Conservation (phyloP, 2,113 vertebrate genomes). For the Sander vitreus region DNA sequence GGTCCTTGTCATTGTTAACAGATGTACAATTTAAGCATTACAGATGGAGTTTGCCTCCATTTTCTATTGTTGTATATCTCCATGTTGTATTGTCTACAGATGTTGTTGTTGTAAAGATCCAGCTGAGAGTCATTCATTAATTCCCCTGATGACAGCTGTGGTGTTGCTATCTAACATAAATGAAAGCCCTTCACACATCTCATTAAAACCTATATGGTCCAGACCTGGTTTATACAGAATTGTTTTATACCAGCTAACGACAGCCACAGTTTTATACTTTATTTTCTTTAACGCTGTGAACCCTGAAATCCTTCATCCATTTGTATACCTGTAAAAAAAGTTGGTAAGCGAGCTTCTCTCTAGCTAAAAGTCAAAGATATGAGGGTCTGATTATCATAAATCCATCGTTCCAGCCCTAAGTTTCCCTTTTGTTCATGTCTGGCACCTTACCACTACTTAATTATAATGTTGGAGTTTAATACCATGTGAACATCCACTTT, state of each 20-base stretch:
- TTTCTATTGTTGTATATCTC: conserved; percentile 14
- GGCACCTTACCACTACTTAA: conserved; percentile 82
- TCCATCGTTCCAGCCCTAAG: conserved; percentile 76
- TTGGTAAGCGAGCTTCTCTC: neutral
- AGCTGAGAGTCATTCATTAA: conserved; percentile 29
- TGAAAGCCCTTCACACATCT: neutral
- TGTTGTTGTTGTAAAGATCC: conserved; percentile 38
- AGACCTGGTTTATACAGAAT: neutral
- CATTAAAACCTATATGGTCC: conserved; percentile 28
- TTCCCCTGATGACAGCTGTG: conserved; percentile 4
- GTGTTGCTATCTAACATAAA: conserved; percentile 2
- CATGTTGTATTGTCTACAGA: conserved; percentile 32
- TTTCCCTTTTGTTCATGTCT: conserved; percentile 51
- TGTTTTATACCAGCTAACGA: neutral
- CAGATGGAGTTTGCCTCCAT: conserved; percentile 41
- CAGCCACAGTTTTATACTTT: conserved; percentile 3
- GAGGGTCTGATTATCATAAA: conserved; percentile 84
- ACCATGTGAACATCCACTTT: conserved; percentile 74
- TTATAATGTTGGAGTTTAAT: conserved; percentile 83
- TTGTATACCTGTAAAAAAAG: neutral
- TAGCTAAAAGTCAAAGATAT: conserved; percentile 39
- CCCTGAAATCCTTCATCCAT: neutral
- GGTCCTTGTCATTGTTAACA: conserved; percentile 42
- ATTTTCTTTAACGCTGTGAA: neutral
- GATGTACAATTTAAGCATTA: conserved; percentile 45